These are phyloP conservation scores for Dinothrombium tinctorium DNA, from an alignment of 1,140 invertebrate species.

Conservation along the genomic window DNA sequence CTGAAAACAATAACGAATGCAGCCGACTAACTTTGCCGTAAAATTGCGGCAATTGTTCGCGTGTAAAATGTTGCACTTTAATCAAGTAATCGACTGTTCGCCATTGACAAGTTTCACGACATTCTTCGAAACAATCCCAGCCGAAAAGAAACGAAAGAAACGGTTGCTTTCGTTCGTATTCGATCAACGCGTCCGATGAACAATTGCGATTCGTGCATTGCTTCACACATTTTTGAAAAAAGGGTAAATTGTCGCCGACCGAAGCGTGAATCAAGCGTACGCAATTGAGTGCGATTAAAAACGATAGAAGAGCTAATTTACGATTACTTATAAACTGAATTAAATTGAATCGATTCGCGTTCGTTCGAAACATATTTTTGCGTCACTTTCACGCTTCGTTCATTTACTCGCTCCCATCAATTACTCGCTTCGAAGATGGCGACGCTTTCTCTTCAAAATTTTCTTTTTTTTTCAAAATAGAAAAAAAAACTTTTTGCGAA, in stretches of 20 bases:
- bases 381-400: no score
- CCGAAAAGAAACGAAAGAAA: slow-evolving; percentile 29
- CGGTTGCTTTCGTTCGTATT: slow-evolving; percentile 20
- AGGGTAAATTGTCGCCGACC: slow-evolving; percentile 7
- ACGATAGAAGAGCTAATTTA: no score
- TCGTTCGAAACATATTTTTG: no score
- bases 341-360: no score
- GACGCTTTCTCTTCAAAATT: no score
- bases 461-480: no score
- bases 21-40: slow-evolving; percentile 56
- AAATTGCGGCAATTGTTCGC: slow-evolving; percentile 60
- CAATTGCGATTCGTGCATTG: slow-evolving; percentile 15
- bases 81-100: slow-evolving; percentile 52
- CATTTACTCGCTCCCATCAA: no score
- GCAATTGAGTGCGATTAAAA: no score
- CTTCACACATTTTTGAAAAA: slow-evolving; percentile 19
- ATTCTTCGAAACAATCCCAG: slow-evolving; percentile 60
- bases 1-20: not conserved
- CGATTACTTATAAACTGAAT: no score
- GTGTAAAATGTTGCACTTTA: slow-evolving; percentile 22
- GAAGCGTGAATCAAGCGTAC: slow-evolving; percentile 4
- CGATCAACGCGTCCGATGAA: slow-evolving; percentile 6
- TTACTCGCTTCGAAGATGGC: no score
- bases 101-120: slow-evolving; percentile 81
- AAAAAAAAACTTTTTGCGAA: no score